Base-by-base conservation (phyloP, 1,140 invertebrate species). In the Trinorchestia longiramus region DNA sequence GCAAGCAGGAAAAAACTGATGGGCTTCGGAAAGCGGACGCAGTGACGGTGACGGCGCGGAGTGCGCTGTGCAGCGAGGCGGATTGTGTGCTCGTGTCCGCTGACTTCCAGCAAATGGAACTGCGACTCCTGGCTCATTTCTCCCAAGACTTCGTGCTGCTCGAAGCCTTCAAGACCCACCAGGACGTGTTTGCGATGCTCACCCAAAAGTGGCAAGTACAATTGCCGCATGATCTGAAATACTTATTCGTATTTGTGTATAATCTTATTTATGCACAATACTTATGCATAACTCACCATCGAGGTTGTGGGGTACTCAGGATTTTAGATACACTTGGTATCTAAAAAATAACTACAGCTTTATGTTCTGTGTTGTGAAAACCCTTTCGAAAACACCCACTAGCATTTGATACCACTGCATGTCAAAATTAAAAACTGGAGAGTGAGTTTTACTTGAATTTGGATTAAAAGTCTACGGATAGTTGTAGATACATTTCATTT, bases 41-140 rank as follows among this genome's bases (percentile, higher is more conserved):
- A 53, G 43, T 90, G 41, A 90, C 17, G 36, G 92, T 94, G 43
- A 87, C 77, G n/a, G 96, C 96, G 0, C 97, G 97, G 0, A 97
- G 97, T 43, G 97, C 97, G 92, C 98, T 97, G 97, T 96, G 97
- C 62, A 96, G 97, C 0, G 97, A 97, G 6, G 96, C 97, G 11
- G 97, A 97, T 0, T 96, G 96, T 96, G n/a, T 88, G n/a, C 97
- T 98, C 87, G 95, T 98, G 90, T 97, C 97, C 36, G 97, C 97
- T 95, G 98, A 98, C 97, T 98, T 98, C 97, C 97, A 97, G 96
- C 98, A 98, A 97, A 98, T 98, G 95, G 98, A 98, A 97, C 97
- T 98, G 87, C 97, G 98, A 96, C 97, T 98, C 95, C 97, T 98
- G 95, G 98, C 98, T 43, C 97, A 97, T 96, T 97, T 97, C 41